Base-by-base conservation (phyloP, 2,888 invertebrate species). In the Dicyrtoma fusca region DNA sequence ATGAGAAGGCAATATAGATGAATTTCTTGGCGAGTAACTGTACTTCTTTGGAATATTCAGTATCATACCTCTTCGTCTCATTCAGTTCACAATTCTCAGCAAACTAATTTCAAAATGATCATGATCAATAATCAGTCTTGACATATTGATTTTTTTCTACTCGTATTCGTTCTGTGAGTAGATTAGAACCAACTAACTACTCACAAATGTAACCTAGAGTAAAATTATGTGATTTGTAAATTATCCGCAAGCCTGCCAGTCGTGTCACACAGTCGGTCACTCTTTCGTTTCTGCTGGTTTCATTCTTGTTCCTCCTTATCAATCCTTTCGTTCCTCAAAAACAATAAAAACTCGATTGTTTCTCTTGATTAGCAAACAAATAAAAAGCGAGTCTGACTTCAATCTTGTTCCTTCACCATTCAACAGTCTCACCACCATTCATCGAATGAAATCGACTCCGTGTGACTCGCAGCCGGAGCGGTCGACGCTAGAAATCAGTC, bases 61-160 rank as follows among this genome's bases (percentile, higher is more conserved):
- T 73, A 76, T 74, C 74, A 74, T 73, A 65, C 66, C 64, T 64
- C 64, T 64, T 64, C 49, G 47, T 61, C 73, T 75, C 71, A 75
- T 73, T 76, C 77, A 76, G 75, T 74, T 74, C 76, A 76, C 76
- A 75, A 66, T 61, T 57, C 61, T 66, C 66, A 65, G 66, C 71
- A 57, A 72, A 61, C 64, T 74, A 73, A 71, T 76, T 74, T 76
- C 74, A 75, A 51, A 64, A 64, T 64, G 64, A 64, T 77, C 75
- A 76, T 78, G 78, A 76, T 76, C 76, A 77, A 76, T 75, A 78
- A 77, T 79, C 79, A 79, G 79, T 79, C 79, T 79, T 79, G 77
- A 76, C 75, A 76, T 73, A 77, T 77, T 76, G 76, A 76, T 76
- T 72, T 68, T 72, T 68, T 42, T 47, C 64, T 64, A 49, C 68